Evolutionary conservation across 2,797 vertebrate genomes (phyloP), one percentile per base, ranked within the genome.

Genomic region (Yasuhikotakia modesta): DNA sequence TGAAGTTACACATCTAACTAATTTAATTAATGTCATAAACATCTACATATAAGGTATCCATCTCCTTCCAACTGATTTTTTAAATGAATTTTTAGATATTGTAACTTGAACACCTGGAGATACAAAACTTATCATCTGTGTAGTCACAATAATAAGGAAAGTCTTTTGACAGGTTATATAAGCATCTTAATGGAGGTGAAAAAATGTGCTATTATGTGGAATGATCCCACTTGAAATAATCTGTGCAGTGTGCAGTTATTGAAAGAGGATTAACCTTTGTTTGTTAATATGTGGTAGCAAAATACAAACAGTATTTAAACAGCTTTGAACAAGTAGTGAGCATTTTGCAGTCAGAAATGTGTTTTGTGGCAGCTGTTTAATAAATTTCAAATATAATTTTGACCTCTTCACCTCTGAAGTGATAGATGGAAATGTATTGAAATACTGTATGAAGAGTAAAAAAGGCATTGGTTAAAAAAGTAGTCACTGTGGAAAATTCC

Each of bases 131-230:
- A 12, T 52, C 52, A 50, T 45, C 71, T 52, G 58, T 73, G 32
- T 35, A 73, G 63, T 73, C 55, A 64, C 39, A 10, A 8, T 60
- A 22, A 22, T 16, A 4, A 46, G 14, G 46, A 22, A 64, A 46
- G 48, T 79, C 3, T 17, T 55, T n/a, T 35, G 57, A 60, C 22
- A 24, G 13, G 39, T 57, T 11, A 22, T 71, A 63, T 22, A 45
- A 39, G 21, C 63, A 65, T 61, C 70, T 67, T 70, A 73, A 73
- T 79, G 32, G 70, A 61, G 61, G 13, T 65, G 17, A 32, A 65
- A 35, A 3, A 35, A 35, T 19, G 5, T 39, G 73, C 63, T 60
- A 60, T 27, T 19, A 46, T n/a, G 71, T 67, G 46, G 48, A 43
- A 65, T 64, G 1, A 53, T 45, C 45, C 8, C 58, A 78, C 53